Conservation (phyloP, 2,113 vertebrate genomes). For the Pipra filicauda region DNA sequence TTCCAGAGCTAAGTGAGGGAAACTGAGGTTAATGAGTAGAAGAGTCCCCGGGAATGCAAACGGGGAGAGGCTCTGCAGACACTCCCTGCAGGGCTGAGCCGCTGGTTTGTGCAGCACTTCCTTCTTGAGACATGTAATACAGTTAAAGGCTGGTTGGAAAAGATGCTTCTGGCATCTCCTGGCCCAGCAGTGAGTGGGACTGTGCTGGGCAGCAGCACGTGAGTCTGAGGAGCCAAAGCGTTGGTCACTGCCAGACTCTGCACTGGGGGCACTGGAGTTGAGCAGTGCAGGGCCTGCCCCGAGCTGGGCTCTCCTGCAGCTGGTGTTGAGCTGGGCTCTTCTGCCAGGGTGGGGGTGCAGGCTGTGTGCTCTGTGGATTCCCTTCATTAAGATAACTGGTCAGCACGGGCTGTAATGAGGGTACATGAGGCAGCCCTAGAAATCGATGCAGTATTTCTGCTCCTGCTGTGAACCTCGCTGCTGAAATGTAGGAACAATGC, state of each 20-base stretch:
- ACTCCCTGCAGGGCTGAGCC: accelerated
- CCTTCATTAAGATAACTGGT: background rate
- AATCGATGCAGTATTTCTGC: background rate
- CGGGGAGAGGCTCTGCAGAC: background rate
- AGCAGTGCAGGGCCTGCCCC: accelerated
- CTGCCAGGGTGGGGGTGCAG: background rate
- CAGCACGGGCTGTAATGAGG: background rate
- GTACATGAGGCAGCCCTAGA: background rate
- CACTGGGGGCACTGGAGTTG: accelerated
- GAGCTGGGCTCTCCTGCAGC: background rate
- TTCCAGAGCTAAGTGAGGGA: background rate
- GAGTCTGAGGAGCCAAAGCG: background rate
- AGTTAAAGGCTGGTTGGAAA: background rate
- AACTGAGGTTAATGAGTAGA: background rate
- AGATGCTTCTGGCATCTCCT: background rate
- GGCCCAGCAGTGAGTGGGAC: background rate
- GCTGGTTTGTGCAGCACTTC: background rate
- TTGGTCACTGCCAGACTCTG: background rate
- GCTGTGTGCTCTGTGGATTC: background rate
- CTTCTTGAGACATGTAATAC: background rate
- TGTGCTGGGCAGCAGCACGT: background rate
- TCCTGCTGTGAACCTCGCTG: background rate
- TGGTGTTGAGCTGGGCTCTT: accelerated
- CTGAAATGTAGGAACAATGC: background rate
- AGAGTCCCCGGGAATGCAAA: background rate